Evolutionary conservation across 2,888 invertebrate species (phyloP), one percentile per base, ranked within the genome.

Genomic region (Caenorhabditis sp.): DNA sequence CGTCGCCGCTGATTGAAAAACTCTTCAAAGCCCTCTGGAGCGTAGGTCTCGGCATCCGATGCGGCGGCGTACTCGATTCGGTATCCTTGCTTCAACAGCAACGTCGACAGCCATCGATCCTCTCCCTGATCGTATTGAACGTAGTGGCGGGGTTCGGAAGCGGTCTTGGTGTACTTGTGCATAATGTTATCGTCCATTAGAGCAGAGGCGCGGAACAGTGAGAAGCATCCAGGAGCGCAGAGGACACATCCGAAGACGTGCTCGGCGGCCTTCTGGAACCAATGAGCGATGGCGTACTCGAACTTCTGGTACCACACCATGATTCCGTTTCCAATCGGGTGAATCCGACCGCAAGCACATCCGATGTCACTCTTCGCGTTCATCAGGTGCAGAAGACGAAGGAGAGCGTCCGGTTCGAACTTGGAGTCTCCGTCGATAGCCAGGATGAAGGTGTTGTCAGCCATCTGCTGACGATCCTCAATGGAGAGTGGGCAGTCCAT

Each of bases 201-300:
- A 3, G 96, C 96, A 86, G 95, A 95, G 6, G 95, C 96, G 85
- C 91, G 87, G 86, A 92, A 97, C 44, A 97, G 94, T 0, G 96
- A 96, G 93, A 96, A 97, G 93, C 96, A 97, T 4, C 97, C 96
- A 7, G 96, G 96, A 92, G 96, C 96, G 92, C 96, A 97, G 24
- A 97, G 94, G 2, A 97, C 96, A 92, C 96, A 96, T 14, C 96
- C 96, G 87, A 96, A 95, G 91, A 96, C 95, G 93, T 96, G 96
- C 92, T 96, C 96, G 0, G 96, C 96, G 10, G 96, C 95, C 93
- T 96, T 96, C 93, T 96, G 96, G 88, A 96, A 94, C 96, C 96
- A 96, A 94, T 96, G 96, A 5, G 96, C 96, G 85, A 96, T 95
- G 0, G 96, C 96, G 92, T 96, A 96, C 92, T 96, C 96, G 92